Base-by-base conservation (phyloP, 2,113 vertebrate species). In the Rhinolophus sinicus region DNA sequence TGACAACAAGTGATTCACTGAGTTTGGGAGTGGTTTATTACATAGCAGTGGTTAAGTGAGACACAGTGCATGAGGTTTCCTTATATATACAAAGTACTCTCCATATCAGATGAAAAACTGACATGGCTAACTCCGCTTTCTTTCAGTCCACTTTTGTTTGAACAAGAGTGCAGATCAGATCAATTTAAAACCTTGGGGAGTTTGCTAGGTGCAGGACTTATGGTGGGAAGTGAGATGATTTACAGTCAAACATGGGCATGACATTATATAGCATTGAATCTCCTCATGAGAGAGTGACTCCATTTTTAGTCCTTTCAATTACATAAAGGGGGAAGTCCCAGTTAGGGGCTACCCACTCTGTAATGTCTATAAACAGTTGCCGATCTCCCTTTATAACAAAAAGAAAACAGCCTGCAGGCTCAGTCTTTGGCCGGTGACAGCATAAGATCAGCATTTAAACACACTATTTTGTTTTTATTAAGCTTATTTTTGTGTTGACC, bases 401-500 rank as follows among this genome's bases (percentile, higher is more conserved):
- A 56, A 56, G 33, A 88, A 76, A 78, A 26, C 0, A 67, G 22
- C 52, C 65, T 47, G 1, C 15, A 44, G 56, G 14, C 28, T 35
- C 35, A 60, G 22, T 50, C n/a, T 93, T 88, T 62, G 33, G 44
- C 52, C 35, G 58, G 24, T 12, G 62, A 67, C 2, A 15, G n/a
- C 50, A 11, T 62, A 18, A 93, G 56, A 58, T 4, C 21, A 33
- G 73, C 86, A 54, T 65, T 54, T 65, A 75, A 73, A 47, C 38
- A 67, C 28, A 3, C 58, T 62, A 12, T 76, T 93, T 84, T 87
- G 7, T 75, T 62, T 94, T 87, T 69, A 73, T 26, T 84, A 24
- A 50, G 21, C 28, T 93, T 13, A 77, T 84, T 96, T 92, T 88
- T 73, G 24, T 65, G 47, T 69, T 93, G 90, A 77, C 11, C 14